Base-by-base conservation (phyloP, 2,113 vertebrate genomes). In the Pelodiscus sinensis region DNA sequence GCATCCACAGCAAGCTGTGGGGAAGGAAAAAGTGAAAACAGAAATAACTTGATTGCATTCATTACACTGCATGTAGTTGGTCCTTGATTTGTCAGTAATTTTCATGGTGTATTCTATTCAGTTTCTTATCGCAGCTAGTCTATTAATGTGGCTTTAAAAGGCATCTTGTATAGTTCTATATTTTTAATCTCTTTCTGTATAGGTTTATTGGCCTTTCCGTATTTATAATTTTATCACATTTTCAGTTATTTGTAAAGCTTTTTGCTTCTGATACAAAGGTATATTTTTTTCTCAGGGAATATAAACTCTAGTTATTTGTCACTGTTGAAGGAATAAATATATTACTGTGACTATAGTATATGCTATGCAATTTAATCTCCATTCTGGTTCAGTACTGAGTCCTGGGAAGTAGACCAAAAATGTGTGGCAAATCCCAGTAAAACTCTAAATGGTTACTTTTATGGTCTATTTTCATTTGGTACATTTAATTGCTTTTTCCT, bases 61-160 rank as follows among this genome's bases (percentile, higher is more conserved):
- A 68, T 68, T 62, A 65, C 52, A 79, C 82, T 27, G 12, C 58
- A 82, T 8, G 4, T 9, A 73, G 22, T 11, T 81, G 11, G 9
- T 73, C 18, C n/a, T 89, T 82, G 44, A 88, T 80, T 93, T 91
- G 84, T 55, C 85, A 81, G 80, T 57, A 51, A 57, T 93, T 92
- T 93, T 87, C 71, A 52, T 14, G 56, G 25, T 51, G 44, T 2
- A 50, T 85, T 87, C 88, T 73, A 81, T 75, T 57, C 31, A 86
- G 57, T 50, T 84, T 85, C 7, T 77, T 2, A n/a, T 83, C 95
- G 58, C 77, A 86, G 14, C 16, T 85, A 87, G 19, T 21, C 51
- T 51, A 81, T 84, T 62, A 54, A 22, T 0, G 11, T 79, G 80
- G 54, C 29, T 83, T 83, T 52, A 84, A 88, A 18, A 90, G 2